These are phyloP conservation scores for Sturnira hondurensis DNA, from an alignment of 2,113 vertebrate genomes.

Conservation along the genomic window DNA sequence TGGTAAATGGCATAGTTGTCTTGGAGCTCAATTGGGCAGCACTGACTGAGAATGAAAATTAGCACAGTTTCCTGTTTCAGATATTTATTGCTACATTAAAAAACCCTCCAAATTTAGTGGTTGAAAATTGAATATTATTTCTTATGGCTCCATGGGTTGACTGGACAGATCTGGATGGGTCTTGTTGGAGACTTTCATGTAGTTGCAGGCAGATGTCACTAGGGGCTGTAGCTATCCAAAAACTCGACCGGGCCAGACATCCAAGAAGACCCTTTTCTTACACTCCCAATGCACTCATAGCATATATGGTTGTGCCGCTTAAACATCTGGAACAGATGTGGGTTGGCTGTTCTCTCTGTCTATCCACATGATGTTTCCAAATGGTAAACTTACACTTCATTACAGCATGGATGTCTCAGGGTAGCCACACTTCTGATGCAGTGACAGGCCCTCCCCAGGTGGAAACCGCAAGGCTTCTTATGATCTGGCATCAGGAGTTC, in stretches of 20 bases:
- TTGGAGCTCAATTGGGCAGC: background rate
- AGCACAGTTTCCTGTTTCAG: background rate
- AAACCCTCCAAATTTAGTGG: background rate
- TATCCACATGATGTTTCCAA: background rate
- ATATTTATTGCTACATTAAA: background rate
- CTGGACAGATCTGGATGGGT: background rate
- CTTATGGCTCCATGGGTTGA: background rate
- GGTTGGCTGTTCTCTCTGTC: background rate
- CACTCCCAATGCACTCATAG: background rate
- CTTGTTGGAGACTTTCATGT: background rate
- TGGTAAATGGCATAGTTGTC: background rate
- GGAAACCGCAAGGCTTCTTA: background rate
- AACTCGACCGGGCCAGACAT: no score
- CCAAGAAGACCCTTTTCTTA: background rate
- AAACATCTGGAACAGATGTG: background rate
- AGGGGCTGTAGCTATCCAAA: background rate
- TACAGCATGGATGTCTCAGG: background rate
- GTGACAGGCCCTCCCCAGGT: background rate
- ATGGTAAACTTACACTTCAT: background rate
- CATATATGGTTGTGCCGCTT: background rate
- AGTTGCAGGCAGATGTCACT: background rate
- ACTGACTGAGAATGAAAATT: background rate
- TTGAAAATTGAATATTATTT: background rate
- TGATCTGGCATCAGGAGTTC: background rate
- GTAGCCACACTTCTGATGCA: background rate